Base-by-base conservation (phyloP, 2,797 vertebrate species). In the Diplodus puntazzo region DNA sequence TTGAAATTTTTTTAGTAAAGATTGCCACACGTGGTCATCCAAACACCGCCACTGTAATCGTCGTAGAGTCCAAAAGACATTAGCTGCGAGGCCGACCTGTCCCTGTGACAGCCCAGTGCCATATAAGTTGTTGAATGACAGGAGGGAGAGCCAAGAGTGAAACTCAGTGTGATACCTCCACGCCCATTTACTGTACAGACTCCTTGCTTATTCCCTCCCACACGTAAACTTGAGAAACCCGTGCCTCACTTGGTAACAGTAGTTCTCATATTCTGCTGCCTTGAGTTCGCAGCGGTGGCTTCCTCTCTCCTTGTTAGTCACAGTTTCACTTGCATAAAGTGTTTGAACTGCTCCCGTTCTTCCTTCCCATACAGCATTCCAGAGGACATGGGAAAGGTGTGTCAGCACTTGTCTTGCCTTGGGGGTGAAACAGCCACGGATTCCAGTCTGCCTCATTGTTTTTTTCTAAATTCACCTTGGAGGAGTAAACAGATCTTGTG, bases 151-250 rank as follows among this genome's bases (percentile, higher is more conserved):
- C 30, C 1, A 17, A 3, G 20, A 72, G 21, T 79, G 75, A 90
- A 91, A 92, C 86, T 84, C 20, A 0, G 13, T 75, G 67, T 74
- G 77, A 86, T 85, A 90, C 84, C 1, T 81, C 74, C 91, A 92
- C 93, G 62, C 93, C 92, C 80, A 80, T 80, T 80, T 13, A 60
- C 39, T 50, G 25, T 13, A 6, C 14, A 27, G 12, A 1, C 30
- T 2, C 67, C 39, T 20, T n/a, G 11, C 34, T 54, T 43, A 7
- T 27, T 48, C 52, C 42, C 62, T 75, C 82, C 67, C 79, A 65
- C 77, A 27, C 63, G 7, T 1, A 18, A 23, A 27, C 23, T 18
- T 43, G 11, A 5, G 52, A 43, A 2, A 39, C 39, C 23, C 18
- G 61, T 60, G 2, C 30, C 11, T 73, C 58, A 58, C 60, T 43